phyloP scores from a whole-genome alignment of 2,888 invertebrate genomes.

The Ophioninae sp. region DNA sequence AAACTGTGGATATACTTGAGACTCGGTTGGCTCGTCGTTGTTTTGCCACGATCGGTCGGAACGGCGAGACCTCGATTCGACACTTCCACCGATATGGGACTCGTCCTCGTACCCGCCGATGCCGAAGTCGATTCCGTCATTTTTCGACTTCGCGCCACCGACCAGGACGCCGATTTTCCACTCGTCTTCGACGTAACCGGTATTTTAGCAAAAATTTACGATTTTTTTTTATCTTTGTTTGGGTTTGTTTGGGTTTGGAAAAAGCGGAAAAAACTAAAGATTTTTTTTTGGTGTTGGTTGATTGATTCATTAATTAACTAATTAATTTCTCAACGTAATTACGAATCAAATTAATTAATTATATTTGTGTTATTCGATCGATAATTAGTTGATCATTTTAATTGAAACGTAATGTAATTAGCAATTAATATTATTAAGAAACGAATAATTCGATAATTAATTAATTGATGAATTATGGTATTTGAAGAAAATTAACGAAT shows the following conservation, averaged over 20 bases:
- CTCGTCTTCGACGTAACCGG: conserved; percentile 90
- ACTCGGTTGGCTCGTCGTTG: conserved; percentile 74
- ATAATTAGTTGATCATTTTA: too few species aligned
- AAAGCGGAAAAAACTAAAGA: not conserved
- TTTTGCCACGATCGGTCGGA: conserved; percentile 79
- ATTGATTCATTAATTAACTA: too few species aligned
- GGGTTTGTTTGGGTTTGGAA: not conserved
- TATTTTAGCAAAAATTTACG: conserved; percentile 73
- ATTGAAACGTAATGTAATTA: too few species aligned
- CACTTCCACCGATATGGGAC: conserved; percentile 90
- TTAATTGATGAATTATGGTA: too few species aligned
- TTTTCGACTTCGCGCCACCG: conserved; percentile 93
- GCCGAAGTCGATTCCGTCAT: conserved; percentile 92
- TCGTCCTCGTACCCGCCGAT: conserved; percentile 91
- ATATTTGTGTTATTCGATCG: too few species aligned
- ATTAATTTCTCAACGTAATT: too few species aligned
- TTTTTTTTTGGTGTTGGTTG: too few species aligned
- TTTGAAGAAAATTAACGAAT: too few species aligned
- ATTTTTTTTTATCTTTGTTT: not conserved
- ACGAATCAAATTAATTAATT: too few species aligned
- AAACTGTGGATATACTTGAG: conserved; percentile 76
- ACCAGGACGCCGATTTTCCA: conserved; percentile 94
- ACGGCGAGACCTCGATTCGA: conserved; percentile 91
- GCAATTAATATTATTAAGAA: too few species aligned
- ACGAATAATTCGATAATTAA: too few species aligned